Evolutionary conservation across 1,140 invertebrate genomes (phyloP), one percentile per base, ranked within the genome.

Genomic region (Diachasmimorpha longicaudata): DNA sequence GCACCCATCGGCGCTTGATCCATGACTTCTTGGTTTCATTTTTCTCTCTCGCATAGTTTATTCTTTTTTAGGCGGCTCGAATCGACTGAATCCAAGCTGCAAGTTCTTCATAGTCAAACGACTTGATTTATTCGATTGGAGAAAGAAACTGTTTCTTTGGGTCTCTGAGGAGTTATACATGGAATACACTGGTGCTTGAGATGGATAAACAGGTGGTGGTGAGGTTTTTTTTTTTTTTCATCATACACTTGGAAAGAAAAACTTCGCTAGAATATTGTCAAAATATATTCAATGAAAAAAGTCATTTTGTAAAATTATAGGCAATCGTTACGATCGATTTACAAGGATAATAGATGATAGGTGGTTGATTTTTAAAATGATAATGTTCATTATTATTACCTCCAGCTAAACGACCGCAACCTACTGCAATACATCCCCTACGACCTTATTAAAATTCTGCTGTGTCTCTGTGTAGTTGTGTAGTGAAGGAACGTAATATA

Each of bases 281-380:
- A 85, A 85, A 85, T 85, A 85, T 85, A 85, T 85, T 85, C 80
- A 82, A 85, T 85, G 83, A 83, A 85, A 85, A 83, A 85, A 83
- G 70, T 84, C 80, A 85, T 85, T 78, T 83, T 85, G 81, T 82
- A 83, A 83, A 85, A 81, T 84, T 63, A 63, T 80, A 80, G 81
- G 83, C 83, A 83, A 83, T 85, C 74, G 76, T 84, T 80, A 77
- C 79, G 75, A 55, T 69, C 79, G 80, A 79, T 77, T 81, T 81
- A 83, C 80, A 83, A 80, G 77, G 21, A 73, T 44, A 73, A 72
- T 72, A 36, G 48, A 52, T 71, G 44, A 58, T 58, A 58, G 25
- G 71, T 76, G 63, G 16, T 42, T 71, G 11, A 23, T 63, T 31
- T 63, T 67, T 77, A 78, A 81, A 76, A 81, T 83, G 82, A 83